Evolutionary conservation across 2,113 vertebrate species (phyloP).

Genomic region (Heterotis niloticus): DNA sequence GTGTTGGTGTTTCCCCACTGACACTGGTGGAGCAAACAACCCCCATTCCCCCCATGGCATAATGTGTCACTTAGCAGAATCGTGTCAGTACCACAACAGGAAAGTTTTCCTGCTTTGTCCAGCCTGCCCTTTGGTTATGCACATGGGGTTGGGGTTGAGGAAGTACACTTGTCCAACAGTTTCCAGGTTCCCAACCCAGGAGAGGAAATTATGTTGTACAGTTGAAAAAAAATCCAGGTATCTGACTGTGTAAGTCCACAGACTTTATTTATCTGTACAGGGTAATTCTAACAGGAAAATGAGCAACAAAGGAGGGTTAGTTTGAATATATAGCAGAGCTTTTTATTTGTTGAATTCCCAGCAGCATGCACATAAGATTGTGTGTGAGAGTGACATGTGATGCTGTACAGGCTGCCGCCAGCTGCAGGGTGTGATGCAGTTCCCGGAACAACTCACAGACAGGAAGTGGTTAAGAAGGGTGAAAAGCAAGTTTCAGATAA

Average conservation of each 20-base stretch:
- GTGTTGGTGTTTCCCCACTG: too few species aligned
- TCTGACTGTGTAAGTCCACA: background rate
- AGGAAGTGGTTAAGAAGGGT: constrained; percentile 62
- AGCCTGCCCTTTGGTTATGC: background rate
- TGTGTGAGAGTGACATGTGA: too few species aligned
- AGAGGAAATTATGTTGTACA: background rate
- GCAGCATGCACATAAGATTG: too few species aligned
- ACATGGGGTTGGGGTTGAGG: background rate
- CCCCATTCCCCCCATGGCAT: too few species aligned
- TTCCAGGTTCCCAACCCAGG: background rate
- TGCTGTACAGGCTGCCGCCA: constrained; percentile 17
- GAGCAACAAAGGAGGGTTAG: background rate
- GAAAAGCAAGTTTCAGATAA: constrained; percentile 41
- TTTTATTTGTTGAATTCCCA: too few species aligned
- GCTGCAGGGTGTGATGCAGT: constrained; percentile 36
- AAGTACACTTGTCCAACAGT: background rate
- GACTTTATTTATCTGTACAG: too few species aligned
- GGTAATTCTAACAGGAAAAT: too few species aligned
- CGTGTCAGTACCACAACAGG: background rate
- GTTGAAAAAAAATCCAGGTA: background rate
- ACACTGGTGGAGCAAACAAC: too few species aligned
- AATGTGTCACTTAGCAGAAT: too few species aligned
- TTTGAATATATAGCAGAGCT: background rate
- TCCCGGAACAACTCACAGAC: constrained; percentile 65
- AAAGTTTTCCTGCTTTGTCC: background rate